Base-by-base conservation (phyloP, 1,140 invertebrate species). In the Panulirus ornatus region DNA sequence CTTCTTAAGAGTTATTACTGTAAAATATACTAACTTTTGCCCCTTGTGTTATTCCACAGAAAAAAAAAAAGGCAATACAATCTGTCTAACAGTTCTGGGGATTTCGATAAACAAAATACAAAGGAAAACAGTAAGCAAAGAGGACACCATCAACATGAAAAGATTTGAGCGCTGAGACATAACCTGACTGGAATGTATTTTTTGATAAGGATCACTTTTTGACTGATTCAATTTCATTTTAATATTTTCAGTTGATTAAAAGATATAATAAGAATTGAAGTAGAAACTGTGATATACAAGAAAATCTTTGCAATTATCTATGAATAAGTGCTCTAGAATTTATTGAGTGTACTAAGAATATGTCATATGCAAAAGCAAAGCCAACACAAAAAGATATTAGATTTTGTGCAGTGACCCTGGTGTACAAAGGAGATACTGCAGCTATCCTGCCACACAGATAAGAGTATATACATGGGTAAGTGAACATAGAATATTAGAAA, bases 181-280 rank as follows among this genome's bases (percentile, higher is more conserved):
- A 78, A 78, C 75, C 75, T 30, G 44, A 78, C 34, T 78, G 75
- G 75, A 78, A 78, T 78, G 75, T 78, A 78, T 27, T 78, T 30
- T 27, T 78, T n/a, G 19, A 16, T 44, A 19, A 44, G 36, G 16
- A 30, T 66, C n/a, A 66, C n/a, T 30, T 2, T 66, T 30, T 66
- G n/a, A 66, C 16, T 47, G 3, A 58, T 58, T n/a, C n/a, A n/a
- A n/a, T n/a, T n/a, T n/a, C n/a, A n/a, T n/a, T n/a, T n/a, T n/a
- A n/a, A n/a, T n/a, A n/a, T n/a, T n/a, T n/a, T n/a, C n/a, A n/a
- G n/a, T n/a, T n/a, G n/a, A n/a, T n/a, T n/a, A n/a, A n/a, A n/a
- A n/a, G n/a, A n/a, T n/a, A n/a, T n/a, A n/a, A n/a, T n/a, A n/a
- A n/a, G n/a, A n/a, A n/a, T n/a, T n/a, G n/a, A n/a, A n/a, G n/a